These are phyloP conservation scores for Busseola fusca DNA, from an alignment of 2,888 invertebrate genomes.

Conservation along the genomic window DNA sequence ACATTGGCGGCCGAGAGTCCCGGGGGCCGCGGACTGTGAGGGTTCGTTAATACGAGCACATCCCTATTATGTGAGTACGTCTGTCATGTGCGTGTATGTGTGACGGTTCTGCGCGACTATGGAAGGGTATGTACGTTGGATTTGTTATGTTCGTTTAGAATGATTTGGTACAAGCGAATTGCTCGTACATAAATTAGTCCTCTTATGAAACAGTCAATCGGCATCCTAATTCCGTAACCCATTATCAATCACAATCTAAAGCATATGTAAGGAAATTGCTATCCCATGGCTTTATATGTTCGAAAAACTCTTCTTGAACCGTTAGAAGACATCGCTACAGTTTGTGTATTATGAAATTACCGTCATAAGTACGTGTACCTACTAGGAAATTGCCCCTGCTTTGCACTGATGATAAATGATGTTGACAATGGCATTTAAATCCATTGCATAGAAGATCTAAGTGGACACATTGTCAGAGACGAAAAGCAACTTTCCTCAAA, in stretches of 20 bases:
- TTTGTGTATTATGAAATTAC: too few relatives aligned
- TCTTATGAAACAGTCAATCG: not conserved
- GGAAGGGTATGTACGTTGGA: constrained; percentile 9
- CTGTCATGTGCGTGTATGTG: constrained; percentile 16
- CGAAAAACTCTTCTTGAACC: too few relatives aligned
- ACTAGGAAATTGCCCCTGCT: too few relatives aligned
- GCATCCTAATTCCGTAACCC: not conserved
- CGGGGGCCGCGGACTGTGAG: constrained; percentile 57
- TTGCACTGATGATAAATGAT: not conserved
- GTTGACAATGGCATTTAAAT: too few relatives aligned
- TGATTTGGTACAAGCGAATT: too few relatives aligned
- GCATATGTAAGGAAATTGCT: not conserved
- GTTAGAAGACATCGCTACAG: too few relatives aligned
- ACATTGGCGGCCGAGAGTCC: constrained; percentile 62
- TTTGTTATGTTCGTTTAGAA: not conserved
- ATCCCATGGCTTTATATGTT: too few relatives aligned
- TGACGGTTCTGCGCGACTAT: constrained; percentile 2
- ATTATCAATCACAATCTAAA: not conserved
- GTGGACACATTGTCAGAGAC: too few relatives aligned
- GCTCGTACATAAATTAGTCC: not conserved
- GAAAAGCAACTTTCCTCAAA: too few relatives aligned
- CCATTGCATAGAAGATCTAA: too few relatives aligned
- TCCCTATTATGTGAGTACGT: constrained; percentile 49
- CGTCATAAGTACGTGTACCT: too few relatives aligned
- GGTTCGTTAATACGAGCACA: constrained; percentile 61